Evolutionary conservation across 2,797 vertebrate genomes (phyloP).

Genomic region (Chaunax sp.): DNA sequence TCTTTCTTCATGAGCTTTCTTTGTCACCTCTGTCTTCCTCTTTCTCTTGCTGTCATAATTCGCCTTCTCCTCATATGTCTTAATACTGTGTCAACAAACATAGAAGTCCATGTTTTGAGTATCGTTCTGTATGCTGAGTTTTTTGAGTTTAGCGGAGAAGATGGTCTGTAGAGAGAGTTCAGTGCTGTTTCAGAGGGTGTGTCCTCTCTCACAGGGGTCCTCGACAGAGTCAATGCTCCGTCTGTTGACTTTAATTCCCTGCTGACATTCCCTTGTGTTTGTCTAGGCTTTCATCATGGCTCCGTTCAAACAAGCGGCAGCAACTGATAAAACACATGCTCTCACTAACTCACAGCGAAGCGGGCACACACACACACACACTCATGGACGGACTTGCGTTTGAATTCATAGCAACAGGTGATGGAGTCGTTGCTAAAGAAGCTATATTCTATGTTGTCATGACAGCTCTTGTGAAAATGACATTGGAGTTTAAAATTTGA

Average conservation of each 20-base stretch:
- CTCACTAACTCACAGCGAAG: constrained; percentile 46
- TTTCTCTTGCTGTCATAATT: constrained; percentile 18
- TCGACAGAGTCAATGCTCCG: constrained; percentile 52
- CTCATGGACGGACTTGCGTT: constrained; percentile 41
- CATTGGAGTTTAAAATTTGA: constrained; percentile 25
- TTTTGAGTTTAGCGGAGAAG: constrained; percentile 20
- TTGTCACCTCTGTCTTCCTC: constrained; percentile 14
- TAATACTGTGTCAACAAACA: constrained; percentile 9
- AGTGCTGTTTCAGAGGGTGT: constrained; percentile 49
- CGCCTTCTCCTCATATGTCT: constrained; percentile 33
- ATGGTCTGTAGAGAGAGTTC: not conserved
- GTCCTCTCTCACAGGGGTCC: constrained; percentile 66
- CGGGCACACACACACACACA: constrained; percentile 24
- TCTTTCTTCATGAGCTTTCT: constrained; percentile 57
- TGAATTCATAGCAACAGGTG: constrained; percentile 78
- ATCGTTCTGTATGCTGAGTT: constrained; percentile 26
- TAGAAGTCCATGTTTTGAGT: constrained; percentile 1
- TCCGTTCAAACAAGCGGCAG: constrained; percentile 79
- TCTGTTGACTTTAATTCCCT: constrained; percentile 81
- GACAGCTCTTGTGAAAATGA: constrained; percentile 40
- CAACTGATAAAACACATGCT: constrained; percentile 86
- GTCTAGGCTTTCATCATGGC: constrained; percentile 80
- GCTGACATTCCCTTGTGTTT: constrained; percentile 83
- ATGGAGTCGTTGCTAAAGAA: constrained; percentile 37
- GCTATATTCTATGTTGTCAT: constrained; percentile 52